Conservation (phyloP, 2,113 vertebrate genomes). For the Cebidichthys violaceus region DNA sequence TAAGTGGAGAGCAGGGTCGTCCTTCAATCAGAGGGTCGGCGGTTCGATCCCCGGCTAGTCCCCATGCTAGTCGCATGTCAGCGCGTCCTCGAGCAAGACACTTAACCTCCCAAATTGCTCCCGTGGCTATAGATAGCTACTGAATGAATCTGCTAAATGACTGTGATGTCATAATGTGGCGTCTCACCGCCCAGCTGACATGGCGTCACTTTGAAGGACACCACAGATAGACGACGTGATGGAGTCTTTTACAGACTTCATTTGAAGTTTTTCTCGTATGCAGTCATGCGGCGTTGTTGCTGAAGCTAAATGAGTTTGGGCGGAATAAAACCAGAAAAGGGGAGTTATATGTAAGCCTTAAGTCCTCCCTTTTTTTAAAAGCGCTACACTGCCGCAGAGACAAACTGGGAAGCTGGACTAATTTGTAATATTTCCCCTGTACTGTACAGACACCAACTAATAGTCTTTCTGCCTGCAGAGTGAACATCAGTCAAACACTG, state of each 20-base stretch:
- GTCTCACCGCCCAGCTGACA: background rate
- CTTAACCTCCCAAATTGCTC: too few relatives aligned
- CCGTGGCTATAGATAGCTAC: too few relatives aligned
- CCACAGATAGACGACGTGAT: background rate
- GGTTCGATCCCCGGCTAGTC: too few relatives aligned
- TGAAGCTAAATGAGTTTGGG: conserved; percentile 23
- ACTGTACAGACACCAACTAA: conserved; percentile 32
- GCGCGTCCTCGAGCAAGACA: too few relatives aligned
- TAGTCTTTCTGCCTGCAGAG: conserved; percentile 33
- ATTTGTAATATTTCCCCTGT: conserved; percentile 50
- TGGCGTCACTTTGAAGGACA: conserved; percentile 8
- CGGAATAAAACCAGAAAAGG: conserved; percentile 12
- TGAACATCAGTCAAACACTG: conserved; percentile 50
- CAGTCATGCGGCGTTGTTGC: background rate
- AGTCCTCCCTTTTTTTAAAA: conserved; percentile 39
- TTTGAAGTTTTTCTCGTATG: conserved; percentile 6
- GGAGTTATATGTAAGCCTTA: background rate
- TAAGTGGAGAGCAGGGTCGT: too few relatives aligned
- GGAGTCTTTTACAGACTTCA: background rate
- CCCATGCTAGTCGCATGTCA: too few relatives aligned
- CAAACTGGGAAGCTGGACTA: conserved; percentile 32
- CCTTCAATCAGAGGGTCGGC: too few relatives aligned
- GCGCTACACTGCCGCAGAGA: background rate
- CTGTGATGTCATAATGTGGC: background rate
- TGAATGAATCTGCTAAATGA: too few relatives aligned